Conservation (phyloP, 2,888 invertebrate genomes). For the Lucinisca nassula region DNA sequence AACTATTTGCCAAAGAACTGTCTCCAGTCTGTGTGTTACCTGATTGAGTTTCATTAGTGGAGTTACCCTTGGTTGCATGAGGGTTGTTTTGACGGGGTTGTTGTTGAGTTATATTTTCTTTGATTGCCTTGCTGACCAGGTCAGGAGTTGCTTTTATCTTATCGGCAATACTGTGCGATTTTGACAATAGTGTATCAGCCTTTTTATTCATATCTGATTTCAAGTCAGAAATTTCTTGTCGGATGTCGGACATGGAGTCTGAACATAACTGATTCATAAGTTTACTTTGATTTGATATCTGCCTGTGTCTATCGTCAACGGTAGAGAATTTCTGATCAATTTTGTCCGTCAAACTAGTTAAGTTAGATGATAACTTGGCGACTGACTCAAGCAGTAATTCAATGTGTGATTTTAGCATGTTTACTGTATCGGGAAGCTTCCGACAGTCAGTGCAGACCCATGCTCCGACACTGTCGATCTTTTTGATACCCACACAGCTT, state of each 20-base stretch:
- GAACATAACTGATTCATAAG: neutral
- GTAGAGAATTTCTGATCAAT: neutral
- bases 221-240: neutral
- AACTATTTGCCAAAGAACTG: neutral
- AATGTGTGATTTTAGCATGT: neutral
- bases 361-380: neutral
- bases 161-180: neutral
- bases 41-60: neutral
- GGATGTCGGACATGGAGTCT: neutral
- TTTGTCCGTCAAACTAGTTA: neutral
- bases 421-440: neutral
- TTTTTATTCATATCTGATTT: neutral
- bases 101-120: neutral
- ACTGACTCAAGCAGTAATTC: neutral
- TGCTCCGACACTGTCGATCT: neutral
- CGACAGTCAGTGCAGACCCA: neutral
- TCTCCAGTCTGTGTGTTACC: neutral
- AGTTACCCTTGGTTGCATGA: neutral
- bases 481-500: neutral
- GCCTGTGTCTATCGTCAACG: neutral
- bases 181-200: neutral
- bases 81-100: neutral
- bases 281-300: neutral
- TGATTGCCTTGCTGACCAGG: neutral
- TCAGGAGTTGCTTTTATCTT: neutral